phyloP scores from a whole-genome alignment of 2,113 vertebrate species.

The Thryonomys swinderianus region DNA sequence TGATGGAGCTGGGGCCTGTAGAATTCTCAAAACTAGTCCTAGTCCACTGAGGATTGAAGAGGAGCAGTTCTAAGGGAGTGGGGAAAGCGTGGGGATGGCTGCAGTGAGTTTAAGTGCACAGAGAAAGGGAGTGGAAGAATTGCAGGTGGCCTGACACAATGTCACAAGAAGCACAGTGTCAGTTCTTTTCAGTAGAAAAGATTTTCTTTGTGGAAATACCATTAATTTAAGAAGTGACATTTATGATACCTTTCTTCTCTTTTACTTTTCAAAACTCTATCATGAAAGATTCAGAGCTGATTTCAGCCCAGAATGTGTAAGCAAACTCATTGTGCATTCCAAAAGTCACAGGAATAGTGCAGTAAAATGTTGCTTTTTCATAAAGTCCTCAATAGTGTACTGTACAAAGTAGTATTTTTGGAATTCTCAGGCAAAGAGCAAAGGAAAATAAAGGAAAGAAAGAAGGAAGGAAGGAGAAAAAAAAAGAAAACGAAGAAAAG shows the following conservation, averaged over 20 bases:
- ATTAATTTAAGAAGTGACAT: background rate
- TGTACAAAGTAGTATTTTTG: slow-evolving; percentile 14
- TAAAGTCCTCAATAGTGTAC: slow-evolving; percentile 31
- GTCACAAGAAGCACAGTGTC: background rate
- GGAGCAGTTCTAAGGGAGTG: background rate
- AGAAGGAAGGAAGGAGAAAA: background rate
- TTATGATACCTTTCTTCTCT: background rate
- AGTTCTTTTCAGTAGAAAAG: background rate
- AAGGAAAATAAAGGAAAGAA: background rate
- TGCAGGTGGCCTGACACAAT: background rate
- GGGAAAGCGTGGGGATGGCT: background rate
- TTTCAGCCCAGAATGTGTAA: slow-evolving; percentile 47
- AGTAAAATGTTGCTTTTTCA: background rate
- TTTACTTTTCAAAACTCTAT: background rate
- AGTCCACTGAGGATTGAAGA: background rate
- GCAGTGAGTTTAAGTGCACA: background rate
- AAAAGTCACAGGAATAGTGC: background rate
- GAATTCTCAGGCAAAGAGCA: background rate
- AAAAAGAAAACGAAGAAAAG: background rate
- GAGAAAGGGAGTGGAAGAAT: background rate
- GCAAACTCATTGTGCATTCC: slow-evolving; percentile 48
- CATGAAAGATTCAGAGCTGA: background rate
- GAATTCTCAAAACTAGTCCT: background rate
- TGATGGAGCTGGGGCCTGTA: background rate
- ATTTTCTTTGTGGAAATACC: background rate